Evolutionary conservation across 2,113 vertebrate genomes (phyloP), one percentile per base, ranked within the genome.

Genomic region (Diphyllodes magnificus): DNA sequence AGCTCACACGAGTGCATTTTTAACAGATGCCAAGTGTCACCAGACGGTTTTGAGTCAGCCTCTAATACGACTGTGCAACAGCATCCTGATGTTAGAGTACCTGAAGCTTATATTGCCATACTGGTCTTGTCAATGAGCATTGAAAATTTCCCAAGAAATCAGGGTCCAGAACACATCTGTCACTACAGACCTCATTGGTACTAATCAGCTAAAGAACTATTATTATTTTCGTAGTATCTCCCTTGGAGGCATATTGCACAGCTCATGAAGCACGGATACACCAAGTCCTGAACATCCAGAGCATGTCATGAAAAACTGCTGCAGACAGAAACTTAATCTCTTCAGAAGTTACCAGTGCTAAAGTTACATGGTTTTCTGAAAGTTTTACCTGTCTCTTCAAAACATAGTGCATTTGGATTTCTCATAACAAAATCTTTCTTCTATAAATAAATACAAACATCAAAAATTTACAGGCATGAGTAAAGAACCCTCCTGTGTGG

Each of bases 1-100:
- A 42, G 47, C 30, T 85, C 50, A 69, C 5, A 40, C 4, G 20
- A 47, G 14, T 19, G 35, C 42, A 78, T 51, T 51, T 81, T 54
- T n/a, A 71, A 64, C 68, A 88, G n/a, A 28, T 72, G 20, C 25
- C 59, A 86, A 44, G 3, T 25, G 33, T 86, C 28, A 28, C 12
- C 5, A 65, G 30, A 42, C 13, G 44, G 10, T 51, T 95, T 49
- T 24, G 42, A 59, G 21, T 70, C 45, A 66, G 10, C 13, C 4
- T 33, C 33, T 30, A 61, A 35, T 7, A 61, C 0, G 0, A 57
- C 23, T 2, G 1, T 35, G 30, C 50, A 78, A 69, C 64, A 84
- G 42, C 39, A 69, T 15, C 11, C 25, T 37, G 10, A 35, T 64
- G 21, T 23, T 54, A 2, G 39, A 33, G 14, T 22, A 76, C 13